Evolutionary conservation across 2,113 vertebrate genomes (phyloP).

Genomic region (Cyrtonyx montezumae): DNA sequence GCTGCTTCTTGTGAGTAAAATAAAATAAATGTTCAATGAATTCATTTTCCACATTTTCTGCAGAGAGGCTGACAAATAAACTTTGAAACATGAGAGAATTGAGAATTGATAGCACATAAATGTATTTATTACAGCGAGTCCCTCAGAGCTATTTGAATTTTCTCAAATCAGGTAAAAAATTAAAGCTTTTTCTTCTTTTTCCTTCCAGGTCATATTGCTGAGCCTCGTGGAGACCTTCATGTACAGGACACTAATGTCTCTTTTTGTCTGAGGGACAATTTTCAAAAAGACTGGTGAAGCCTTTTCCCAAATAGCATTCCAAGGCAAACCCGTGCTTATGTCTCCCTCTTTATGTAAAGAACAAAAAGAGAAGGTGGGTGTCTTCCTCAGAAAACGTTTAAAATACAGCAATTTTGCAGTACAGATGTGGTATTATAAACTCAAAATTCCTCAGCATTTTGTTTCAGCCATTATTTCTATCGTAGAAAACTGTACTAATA

Average conservation of each 20-base stretch:
- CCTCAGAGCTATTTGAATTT: slow-evolving; percentile 36
- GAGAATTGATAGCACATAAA: slow-evolving; percentile 37
- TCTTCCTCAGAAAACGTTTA: slow-evolving; percentile 52
- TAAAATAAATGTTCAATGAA: slow-evolving; percentile 58
- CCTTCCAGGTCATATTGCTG: neutral
- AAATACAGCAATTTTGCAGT: slow-evolving; percentile 71
- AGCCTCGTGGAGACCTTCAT: neutral
- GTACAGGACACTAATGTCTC: neutral
- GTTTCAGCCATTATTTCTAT: slow-evolving; percentile 65
- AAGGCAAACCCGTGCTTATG: neutral
- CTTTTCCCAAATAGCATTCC: neutral
- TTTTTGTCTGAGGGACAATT: slow-evolving; percentile 36
- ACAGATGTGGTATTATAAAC: slow-evolving; percentile 74
- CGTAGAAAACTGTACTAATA: slow-evolving; percentile 75
- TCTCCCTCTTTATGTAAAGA: slow-evolving; percentile 45
- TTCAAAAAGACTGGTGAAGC: slow-evolving; percentile 1
- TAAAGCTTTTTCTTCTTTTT: slow-evolving; percentile 28
- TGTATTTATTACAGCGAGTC: slow-evolving; percentile 28
- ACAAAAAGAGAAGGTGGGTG: slow-evolving; percentile 66
- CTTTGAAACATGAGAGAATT: slow-evolving; percentile 34
- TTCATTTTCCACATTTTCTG: slow-evolving; percentile 60
- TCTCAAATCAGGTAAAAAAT: slow-evolving; percentile 51
- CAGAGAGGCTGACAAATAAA: slow-evolving; percentile 48
- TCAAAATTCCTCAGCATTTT: slow-evolving; percentile 65
- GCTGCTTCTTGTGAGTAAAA: slow-evolving; percentile 63